Conservation (phyloP, 2,113 vertebrate genomes). For the Phodopus roborovskii region DNA sequence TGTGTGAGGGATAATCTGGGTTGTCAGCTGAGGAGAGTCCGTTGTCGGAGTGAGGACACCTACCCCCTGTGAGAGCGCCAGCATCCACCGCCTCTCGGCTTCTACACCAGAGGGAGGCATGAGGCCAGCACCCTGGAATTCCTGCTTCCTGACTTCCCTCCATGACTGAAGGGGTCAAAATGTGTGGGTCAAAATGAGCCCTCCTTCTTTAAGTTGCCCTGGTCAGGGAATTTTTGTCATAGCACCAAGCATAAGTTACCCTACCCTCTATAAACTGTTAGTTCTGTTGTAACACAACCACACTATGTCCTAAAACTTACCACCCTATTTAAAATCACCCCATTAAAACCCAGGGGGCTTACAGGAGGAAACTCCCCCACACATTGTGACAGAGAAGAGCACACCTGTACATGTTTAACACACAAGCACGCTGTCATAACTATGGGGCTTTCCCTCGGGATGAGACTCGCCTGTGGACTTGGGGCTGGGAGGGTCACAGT, state of each 20-base stretch:
- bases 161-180: fast-evolving
- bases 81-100: too few species aligned
- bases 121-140: too few species aligned
- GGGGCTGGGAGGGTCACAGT: background rate
- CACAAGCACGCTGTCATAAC: background rate
- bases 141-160: background rate
- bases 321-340: too few species aligned
- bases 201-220: background rate
- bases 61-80: too few species aligned
- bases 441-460: too few species aligned
- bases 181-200: background rate
- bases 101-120: too few species aligned
- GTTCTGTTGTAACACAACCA: background rate
- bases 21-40: background rate
- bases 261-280: background rate
- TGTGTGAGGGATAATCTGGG: background rate
- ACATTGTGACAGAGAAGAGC: background rate
- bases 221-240: background rate
- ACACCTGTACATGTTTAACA: background rate
- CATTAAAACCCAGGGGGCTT: background rate
- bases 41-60: background rate
- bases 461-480: background rate
- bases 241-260: background rate
- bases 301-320: background rate
- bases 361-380: background rate